Conservation (phyloP, 2,797 vertebrate species). For the Gymnocypris eckloni region DNA sequence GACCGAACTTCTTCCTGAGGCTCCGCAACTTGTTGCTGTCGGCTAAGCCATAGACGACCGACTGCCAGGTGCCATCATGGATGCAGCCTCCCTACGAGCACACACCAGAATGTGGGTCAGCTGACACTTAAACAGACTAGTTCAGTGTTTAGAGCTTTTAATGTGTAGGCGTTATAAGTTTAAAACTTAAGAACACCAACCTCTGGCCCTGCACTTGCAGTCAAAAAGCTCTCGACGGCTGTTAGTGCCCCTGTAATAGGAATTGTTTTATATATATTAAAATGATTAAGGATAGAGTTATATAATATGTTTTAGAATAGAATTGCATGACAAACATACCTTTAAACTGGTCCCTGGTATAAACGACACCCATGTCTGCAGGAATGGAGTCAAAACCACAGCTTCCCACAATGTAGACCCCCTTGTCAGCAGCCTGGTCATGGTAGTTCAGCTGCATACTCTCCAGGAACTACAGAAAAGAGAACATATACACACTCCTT, state of each 20-base stretch:
- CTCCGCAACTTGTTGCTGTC: constrained; percentile 81
- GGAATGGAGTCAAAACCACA: constrained; percentile 97
- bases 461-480: constrained; percentile 88
- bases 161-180: background rate
- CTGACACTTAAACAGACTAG: background rate
- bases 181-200: constrained; percentile 71
- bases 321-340: constrained; percentile 72
- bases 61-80: constrained; percentile 96
- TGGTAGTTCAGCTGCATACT: constrained; percentile 89
- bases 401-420: constrained; percentile 91
- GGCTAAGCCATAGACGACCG: constrained; percentile 87
- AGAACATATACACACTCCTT: constrained; percentile 10
- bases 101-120: constrained; percentile 21
- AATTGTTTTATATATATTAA: too few relatives aligned
- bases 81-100: constrained; percentile 79
- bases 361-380: constrained; percentile 94
- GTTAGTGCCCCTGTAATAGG: constrained; percentile 86
- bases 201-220: constrained; percentile 82
- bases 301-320: background rate
- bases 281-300: background rate
- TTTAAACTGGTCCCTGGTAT: constrained; percentile 89
- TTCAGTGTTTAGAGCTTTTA: background rate
- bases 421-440: constrained; percentile 85
- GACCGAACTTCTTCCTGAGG: constrained; percentile 84
- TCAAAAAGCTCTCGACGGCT: constrained; percentile 92